Evolutionary conservation across 1,140 invertebrate genomes (phyloP).

Genomic region (Cepaea nemoralis): DNA sequence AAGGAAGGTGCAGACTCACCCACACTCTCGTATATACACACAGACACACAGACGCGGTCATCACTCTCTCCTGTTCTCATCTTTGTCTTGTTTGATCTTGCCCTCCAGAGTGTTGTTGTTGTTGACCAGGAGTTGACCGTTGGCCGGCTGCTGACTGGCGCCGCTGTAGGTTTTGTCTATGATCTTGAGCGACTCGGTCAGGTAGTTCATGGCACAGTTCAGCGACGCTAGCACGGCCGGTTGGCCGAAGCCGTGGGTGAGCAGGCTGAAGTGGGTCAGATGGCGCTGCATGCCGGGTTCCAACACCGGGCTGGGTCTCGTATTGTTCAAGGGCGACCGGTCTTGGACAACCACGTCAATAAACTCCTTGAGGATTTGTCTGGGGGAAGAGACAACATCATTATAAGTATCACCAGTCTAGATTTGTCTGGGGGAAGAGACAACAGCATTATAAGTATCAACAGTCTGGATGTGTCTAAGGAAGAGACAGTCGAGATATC

Average conservation of each 20-base stretch:
- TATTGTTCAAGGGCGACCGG: constrained; percentile 93
- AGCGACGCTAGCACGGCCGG: constrained; percentile 96
- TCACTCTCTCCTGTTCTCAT: constrained; percentile 39
- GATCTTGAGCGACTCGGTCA: constrained; percentile 94
- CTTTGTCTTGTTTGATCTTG: constrained; percentile 43
- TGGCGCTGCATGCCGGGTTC: constrained; percentile 94
- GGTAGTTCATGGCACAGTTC: constrained; percentile 93
- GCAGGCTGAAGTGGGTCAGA: constrained; percentile 97
- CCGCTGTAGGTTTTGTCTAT: constrained; percentile 83
- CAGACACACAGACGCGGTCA: too few relatives aligned
- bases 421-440: too few relatives aligned
- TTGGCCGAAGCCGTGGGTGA: too few relatives aligned
- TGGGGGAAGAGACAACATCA: background rate
- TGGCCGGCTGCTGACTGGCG: constrained; percentile 39
- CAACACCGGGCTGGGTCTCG: constrained; percentile 90
- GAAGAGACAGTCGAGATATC: too few relatives aligned
- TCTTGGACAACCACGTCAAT: constrained; percentile 98
- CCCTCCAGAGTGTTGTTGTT: constrained; percentile 28
- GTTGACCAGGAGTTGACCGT: background rate
- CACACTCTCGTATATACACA: too few relatives aligned
- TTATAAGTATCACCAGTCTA: too few relatives aligned
- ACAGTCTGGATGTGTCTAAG: too few relatives aligned
- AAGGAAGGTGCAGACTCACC: too few relatives aligned
- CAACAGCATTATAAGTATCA: too few relatives aligned
- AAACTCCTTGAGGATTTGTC: constrained; percentile 95